Conservation (phyloP, 2,888 invertebrate species). For the Limnephilus marmoratus region DNA sequence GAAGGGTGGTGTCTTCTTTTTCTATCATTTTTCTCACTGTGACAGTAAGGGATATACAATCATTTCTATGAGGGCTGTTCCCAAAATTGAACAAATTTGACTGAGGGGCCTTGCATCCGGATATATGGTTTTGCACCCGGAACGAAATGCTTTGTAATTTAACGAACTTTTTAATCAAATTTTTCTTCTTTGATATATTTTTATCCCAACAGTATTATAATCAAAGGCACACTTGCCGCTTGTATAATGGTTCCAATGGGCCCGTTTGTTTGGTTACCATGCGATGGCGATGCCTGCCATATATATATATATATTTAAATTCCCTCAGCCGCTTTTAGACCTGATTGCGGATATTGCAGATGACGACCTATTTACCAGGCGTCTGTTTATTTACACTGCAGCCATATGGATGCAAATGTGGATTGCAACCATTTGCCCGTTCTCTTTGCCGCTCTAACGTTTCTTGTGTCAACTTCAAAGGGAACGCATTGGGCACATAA, state of each 20-base stretch:
- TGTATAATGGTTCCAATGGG: neutral
- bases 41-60: no score
- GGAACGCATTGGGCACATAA: neutral
- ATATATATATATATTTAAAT: neutral
- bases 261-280: neutral
- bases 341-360: constrained; percentile 9
- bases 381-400: constrained; percentile 14
- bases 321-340: neutral
- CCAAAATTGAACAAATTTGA: no score
- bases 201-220: neutral
- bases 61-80: no score
- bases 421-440: constrained; percentile 20
- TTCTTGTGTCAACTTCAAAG: neutral
- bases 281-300: neutral
- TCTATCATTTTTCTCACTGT: no score
- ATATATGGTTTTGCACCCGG: no score
- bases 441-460: neutral
- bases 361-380: constrained; percentile 27
- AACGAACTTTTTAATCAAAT: no score
- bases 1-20: no score
- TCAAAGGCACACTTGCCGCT: neutral
- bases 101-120: no score
- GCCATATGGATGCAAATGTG: constrained; percentile 38
- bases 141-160: no score
- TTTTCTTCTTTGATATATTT: neutral